Base-by-base conservation (phyloP, 2,797 vertebrate species). In the Sebastolobus altivelis region DNA sequence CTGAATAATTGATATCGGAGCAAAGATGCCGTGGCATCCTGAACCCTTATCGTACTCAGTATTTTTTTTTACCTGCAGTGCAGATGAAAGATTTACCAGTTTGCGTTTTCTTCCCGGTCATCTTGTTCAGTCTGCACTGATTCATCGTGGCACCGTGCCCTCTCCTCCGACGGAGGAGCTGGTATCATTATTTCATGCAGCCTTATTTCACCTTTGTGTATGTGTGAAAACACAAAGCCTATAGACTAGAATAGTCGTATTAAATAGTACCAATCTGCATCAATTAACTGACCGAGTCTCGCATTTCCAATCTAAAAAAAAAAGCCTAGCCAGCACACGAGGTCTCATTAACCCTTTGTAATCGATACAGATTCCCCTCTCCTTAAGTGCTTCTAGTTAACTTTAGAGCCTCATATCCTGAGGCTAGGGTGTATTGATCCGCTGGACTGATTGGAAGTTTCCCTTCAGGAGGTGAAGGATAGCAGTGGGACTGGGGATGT, bases 1-100 rank as follows among this genome's bases (percentile, higher is more conserved):
- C 69, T 96, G 86, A 95, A 96, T 96, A 94, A 96, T 96, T 95
- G 89, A 96, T 95, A 83, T 7, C 18, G 73, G 84, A 90, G 89
- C 84, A 90, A 92, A 91, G 86, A 93, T 89, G 91, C 90, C 86
- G 77, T 86, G 86, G 88, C 88, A 90, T 92, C 83, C 83, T 88
- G 83, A 89, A 89, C 82, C 49, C 49, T 80, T 69, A 79, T 81
- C 66, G 3, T 77, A 35, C 65, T 83, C 35, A 5, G 77, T 88
- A 76, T 88, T 85, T 91, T 25, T 25, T 25, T 25, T 80, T 68
- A 81, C 83, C 87, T 58, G 58, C 66, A 75, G 60, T 3, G 33
- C 73, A 80, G 75, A 92, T 93, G 27, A 91, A 94, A 91, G 71
- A 91, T 90, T 91, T 54, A 90, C 43, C 40, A 72, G 60, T 81